Conservation (phyloP, 1,140 invertebrate genomes). For the Fopius arisanus region DNA sequence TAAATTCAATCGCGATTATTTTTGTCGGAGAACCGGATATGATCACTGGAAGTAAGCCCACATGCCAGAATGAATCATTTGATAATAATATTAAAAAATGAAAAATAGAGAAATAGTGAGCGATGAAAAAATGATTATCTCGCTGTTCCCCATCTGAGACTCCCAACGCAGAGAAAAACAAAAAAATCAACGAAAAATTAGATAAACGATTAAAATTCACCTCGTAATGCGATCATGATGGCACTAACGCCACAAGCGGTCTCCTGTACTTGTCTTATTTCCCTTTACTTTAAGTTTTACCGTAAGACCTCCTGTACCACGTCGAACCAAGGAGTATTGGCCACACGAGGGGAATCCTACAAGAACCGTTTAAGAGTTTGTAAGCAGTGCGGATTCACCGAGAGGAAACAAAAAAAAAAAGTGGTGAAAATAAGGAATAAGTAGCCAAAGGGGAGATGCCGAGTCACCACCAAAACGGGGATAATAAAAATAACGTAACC, state of each 20-base stretch:
- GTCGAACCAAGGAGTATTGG: neutral
- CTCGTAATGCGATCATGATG: constrained; percentile 1
- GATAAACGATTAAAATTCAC: neutral
- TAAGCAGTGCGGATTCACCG: neutral
- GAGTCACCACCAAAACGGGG: neutral
- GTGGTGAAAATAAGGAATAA: neutral
- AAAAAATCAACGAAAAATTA: neutral
- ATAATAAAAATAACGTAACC: neutral
- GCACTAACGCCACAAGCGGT: neutral
- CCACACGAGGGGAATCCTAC: neutral
- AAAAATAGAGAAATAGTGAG: no score
- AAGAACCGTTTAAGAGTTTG: constrained; percentile 3
- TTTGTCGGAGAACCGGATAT: neutral
- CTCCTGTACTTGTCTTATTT: neutral
- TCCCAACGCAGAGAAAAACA: neutral
- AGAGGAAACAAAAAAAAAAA: neutral
- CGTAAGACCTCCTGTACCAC: neutral
- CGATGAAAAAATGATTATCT: neutral
- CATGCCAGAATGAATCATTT: no score
- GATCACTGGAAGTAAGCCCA: no score
- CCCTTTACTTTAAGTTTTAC: constrained; percentile 2
- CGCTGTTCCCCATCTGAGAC: neutral
- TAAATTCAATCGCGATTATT: neutral
- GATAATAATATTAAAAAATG: no score
- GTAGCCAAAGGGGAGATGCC: neutral